These are phyloP conservation scores for Phortica magna DNA, from an alignment of 2,888 invertebrate genomes.

Conservation along the genomic window DNA sequence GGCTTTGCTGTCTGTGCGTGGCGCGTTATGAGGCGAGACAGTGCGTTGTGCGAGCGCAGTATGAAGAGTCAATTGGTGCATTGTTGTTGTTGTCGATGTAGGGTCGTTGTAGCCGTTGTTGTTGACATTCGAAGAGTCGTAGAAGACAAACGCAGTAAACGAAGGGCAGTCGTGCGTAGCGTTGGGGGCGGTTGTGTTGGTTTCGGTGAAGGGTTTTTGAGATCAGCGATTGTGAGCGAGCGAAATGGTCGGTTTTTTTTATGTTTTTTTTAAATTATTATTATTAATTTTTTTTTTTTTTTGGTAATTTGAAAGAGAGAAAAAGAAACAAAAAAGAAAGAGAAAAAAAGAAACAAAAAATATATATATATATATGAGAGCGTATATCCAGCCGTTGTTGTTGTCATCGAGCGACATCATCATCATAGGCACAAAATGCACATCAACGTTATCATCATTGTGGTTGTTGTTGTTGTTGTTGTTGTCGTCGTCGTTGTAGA, in stretches of 20 bases:
- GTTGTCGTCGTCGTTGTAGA: neutral
- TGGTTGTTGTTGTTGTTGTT: slow-evolving; percentile 22
- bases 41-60: slow-evolving; percentile 13
- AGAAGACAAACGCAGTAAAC: slow-evolving; percentile 41
- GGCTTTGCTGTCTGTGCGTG: slow-evolving; percentile 80
- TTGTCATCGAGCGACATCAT: slow-evolving; percentile 1
- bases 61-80: slow-evolving; percentile 16
- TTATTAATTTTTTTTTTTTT: neutral
- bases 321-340: slow-evolving; percentile 67
- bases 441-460: slow-evolving; percentile 2
- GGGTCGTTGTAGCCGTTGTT: slow-evolving; percentile 45
- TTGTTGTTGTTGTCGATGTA: slow-evolving; percentile 44
- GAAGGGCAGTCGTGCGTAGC: slow-evolving; percentile 4
- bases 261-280: slow-evolving; percentile 60
- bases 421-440: neutral
- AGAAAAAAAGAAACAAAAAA: slow-evolving; percentile 60
- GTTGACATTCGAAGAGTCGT: slow-evolving; percentile 51
- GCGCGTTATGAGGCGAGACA: slow-evolving; percentile 44
- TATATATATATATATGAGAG: slow-evolving; percentile 39
- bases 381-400: slow-evolving; percentile 1
- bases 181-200: slow-evolving; percentile 1
- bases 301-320: slow-evolving; percentile 71
- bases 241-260: slow-evolving; percentile 45
- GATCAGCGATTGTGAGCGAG: neutral
- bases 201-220: neutral